Evolutionary conservation across 2,797 vertebrate genomes (phyloP), one percentile per base, ranked within the genome.

Genomic region (Taeniopygia guttata): DNA sequence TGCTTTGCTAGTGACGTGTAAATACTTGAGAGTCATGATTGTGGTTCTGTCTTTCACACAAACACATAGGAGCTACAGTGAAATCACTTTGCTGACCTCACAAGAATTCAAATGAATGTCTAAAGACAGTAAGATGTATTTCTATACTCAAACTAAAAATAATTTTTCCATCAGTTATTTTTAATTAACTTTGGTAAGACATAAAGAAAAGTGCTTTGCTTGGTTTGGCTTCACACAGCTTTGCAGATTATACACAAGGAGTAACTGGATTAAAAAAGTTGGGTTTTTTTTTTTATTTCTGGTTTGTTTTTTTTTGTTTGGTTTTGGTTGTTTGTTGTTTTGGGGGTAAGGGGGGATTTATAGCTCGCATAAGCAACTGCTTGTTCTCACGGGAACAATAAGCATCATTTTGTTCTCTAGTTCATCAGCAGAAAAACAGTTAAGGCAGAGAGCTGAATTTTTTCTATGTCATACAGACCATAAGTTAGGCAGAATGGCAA

Each of bases 311-410:
- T 21, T 21, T 42, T 30, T 17, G 12, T 73, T 69, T 25, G 0
- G 2, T 45, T 64, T 64, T 13, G 6, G 8, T 38, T 55, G 12
- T 19, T 23, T n/a, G 5, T 10, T 18, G 6, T 58, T 27, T 38
- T 9, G 6, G 3, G 4, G 34, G 16, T 6, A 7, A 46, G 11
- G 9, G 7, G 11, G 1, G 4, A 5, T 59, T 10, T 11, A 0
- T 25, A 62, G 20, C 32, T 59, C 5, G 86, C 4, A 4, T 52
- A 70, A 67, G 11, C 7, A 73, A 26, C 12, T 73, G 3, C 4
- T 22, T 78, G 2, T 46, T 85, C 46, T 58, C n/a, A 32, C 6
- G 40, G 72, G 21, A 76, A 18, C 6, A 51, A 9, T n/a, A 56
- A 75, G 5, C 17, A 32, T 36, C 0, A 15, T n/a, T 59, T 66